Conservation (phyloP, 1,140 invertebrate genomes). For the Pseudoatta argentina region DNA sequence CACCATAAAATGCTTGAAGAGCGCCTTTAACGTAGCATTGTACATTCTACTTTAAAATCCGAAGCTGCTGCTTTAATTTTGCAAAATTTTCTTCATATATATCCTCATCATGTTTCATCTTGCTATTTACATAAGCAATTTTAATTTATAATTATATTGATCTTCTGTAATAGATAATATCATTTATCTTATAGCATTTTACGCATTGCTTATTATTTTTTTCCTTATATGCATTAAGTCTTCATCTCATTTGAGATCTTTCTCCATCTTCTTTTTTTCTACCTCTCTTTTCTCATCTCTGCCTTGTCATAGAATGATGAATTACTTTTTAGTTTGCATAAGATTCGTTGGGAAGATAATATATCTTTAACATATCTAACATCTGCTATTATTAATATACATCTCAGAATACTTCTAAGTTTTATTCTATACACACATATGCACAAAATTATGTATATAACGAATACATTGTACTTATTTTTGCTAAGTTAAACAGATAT, state of each 20-base stretch:
- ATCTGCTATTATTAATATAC: neutral
- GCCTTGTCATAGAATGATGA: neutral
- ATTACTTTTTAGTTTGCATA: constrained; percentile 13
- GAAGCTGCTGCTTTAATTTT: constrained; percentile 30
- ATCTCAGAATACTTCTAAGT: neutral
- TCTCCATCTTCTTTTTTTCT: neutral
- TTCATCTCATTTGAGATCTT: neutral
- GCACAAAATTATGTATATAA: neutral
- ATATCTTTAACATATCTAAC: neutral
- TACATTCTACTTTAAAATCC: constrained; percentile 49
- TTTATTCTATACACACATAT: too few species aligned
- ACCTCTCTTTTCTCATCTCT: neutral
- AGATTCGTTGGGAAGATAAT: constrained; percentile 10
- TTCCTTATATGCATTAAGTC: neutral
- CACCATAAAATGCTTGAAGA: constrained; percentile 49
- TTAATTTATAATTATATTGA: constrained; percentile 18
- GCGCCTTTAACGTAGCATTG: constrained; percentile 31
- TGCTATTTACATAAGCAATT: constrained; percentile 5
- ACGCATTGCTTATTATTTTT: neutral
- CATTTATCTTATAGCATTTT: neutral
- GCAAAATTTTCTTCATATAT: constrained; percentile 7
- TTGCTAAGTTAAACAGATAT: neutral
- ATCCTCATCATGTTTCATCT: neutral
- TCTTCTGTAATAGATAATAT: neutral
- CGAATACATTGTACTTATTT: constrained; percentile 2